A percentile compares a stretch with the other conserved stretches of the same genome.
phyloP scores from a whole-genome alignment of 2,888 invertebrate genomes.

The Dascillus cervinus region DNA sequence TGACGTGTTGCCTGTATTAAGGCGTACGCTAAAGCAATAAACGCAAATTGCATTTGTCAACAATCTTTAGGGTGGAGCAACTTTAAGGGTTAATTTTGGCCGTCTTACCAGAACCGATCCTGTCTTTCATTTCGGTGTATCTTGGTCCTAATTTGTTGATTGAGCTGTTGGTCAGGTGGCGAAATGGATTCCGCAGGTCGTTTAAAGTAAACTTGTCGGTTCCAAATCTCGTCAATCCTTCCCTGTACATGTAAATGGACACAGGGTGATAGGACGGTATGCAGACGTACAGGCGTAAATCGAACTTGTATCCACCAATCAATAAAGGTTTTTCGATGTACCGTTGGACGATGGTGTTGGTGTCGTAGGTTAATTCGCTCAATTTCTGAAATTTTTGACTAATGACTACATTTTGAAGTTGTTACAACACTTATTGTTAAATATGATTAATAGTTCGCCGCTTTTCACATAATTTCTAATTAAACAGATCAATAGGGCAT shows the following conservation, averaged over 20 bases:
- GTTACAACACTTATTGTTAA: too few relatives aligned
- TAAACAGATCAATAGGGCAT: not conserved
- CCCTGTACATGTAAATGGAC: conserved; percentile 80
- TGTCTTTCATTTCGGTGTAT: conserved; percentile 73
- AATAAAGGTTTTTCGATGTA: conserved; percentile 71
- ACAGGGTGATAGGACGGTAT: conserved; percentile 82
- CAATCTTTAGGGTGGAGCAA: too few relatives aligned
- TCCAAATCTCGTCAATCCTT: conserved; percentile 73
- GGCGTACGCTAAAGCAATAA: too few relatives aligned
- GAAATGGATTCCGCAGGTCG: conserved; percentile 73
- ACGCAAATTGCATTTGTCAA: too few relatives aligned
- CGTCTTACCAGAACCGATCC: conserved; percentile 65
- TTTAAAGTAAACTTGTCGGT: conserved; percentile 80
- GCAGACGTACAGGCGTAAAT: conserved; percentile 82
- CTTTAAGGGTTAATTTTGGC: too few relatives aligned
- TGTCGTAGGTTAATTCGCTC: conserved; percentile 69
- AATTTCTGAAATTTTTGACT: conserved; percentile 63
- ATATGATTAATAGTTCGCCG: too few relatives aligned
- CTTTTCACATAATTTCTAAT: too few relatives aligned
- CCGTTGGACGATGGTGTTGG: conserved; percentile 71
- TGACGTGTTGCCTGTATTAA: too few relatives aligned
- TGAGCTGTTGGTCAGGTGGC: conserved; percentile 87
- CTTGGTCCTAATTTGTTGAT: conserved; percentile 83
- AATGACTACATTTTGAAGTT: too few relatives aligned
- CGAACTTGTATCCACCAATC: conserved; percentile 88